Conservation (phyloP, 2,113 vertebrate genomes). For the Nestor notabilis region DNA sequence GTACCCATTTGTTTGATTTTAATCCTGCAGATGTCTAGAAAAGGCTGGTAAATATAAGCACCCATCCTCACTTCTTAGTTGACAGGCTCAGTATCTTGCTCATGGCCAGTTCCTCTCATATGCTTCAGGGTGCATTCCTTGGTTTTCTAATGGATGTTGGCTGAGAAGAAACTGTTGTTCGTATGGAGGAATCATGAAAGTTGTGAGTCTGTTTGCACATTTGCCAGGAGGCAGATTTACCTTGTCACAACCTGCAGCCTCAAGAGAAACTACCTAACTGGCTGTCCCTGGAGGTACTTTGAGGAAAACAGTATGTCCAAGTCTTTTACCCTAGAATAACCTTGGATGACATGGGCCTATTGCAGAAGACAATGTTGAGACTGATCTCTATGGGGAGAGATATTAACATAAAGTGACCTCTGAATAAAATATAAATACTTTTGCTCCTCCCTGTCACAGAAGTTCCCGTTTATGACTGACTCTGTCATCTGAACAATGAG, state of each 20-base stretch:
- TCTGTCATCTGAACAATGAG: slow-evolving; percentile 33
- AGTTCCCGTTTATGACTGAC: slow-evolving; percentile 18
- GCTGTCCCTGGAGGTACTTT: background rate
- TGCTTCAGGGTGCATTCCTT: background rate
- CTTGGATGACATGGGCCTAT: background rate
- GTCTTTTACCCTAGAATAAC: background rate
- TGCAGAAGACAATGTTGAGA: background rate
- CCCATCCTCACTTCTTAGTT: background rate
- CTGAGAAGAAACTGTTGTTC: background rate
- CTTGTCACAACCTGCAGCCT: background rate
- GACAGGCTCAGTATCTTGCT: background rate
- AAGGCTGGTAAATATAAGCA: background rate
- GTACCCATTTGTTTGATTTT: background rate
- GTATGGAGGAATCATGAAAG: background rate
- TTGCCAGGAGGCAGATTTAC: background rate
- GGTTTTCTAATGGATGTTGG: background rate
- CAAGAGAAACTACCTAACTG: background rate
- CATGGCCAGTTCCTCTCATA: background rate
- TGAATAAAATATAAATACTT: slow-evolving; percentile 38
- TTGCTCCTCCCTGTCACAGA: background rate
- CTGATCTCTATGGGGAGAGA: background rate
- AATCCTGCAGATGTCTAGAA: background rate
- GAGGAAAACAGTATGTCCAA: background rate
- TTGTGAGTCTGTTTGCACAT: background rate
- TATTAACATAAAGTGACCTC: background rate